Evolutionary conservation across 2,797 vertebrate species (phyloP).

Genomic region (Melanotaenia trifasciata): DNA sequence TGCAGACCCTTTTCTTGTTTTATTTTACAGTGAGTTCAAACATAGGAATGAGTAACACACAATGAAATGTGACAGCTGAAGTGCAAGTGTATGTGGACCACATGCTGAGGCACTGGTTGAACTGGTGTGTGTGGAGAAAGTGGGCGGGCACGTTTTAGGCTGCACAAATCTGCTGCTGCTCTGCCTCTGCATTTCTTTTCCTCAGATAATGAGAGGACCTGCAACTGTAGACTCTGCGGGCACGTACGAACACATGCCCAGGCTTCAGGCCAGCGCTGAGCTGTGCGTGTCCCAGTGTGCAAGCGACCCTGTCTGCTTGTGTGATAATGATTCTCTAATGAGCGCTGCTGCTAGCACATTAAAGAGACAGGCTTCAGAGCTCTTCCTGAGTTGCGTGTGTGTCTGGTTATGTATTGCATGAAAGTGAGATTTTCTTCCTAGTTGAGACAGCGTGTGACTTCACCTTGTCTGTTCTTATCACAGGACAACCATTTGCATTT

Average conservation of each 20-base stretch:
- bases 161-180: slow-evolving; percentile 43
- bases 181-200: slow-evolving; percentile 39
- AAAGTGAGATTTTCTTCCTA: slow-evolving; percentile 34
- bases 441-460: slow-evolving; percentile 31
- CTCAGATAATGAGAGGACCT: slow-evolving; percentile 66
- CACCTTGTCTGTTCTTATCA: slow-evolving; percentile 41
- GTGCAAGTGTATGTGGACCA: slow-evolving; percentile 28
- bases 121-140: slow-evolving; percentile 34
- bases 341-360: slow-evolving; percentile 78
- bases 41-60: slow-evolving; percentile 51
- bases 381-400: slow-evolving; percentile 35
- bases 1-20: slow-evolving; percentile 55
- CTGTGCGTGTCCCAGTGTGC: slow-evolving; percentile 48
- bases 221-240: slow-evolving; percentile 33
- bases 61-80: slow-evolving; percentile 56
- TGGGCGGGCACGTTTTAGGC: slow-evolving; percentile 33
- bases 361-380: slow-evolving; percentile 77
- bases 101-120: slow-evolving; percentile 38
- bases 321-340: slow-evolving; percentile 80
- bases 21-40: slow-evolving; percentile 61
- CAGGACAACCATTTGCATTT: slow-evolving; percentile 16
- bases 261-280: slow-evolving; percentile 51
- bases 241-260: slow-evolving; percentile 28
- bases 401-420: slow-evolving; percentile 35
- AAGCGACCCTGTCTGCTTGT: slow-evolving; percentile 60